Conservation (phyloP, 2,797 vertebrate genomes). For the Halcyon smyrnensis region DNA sequence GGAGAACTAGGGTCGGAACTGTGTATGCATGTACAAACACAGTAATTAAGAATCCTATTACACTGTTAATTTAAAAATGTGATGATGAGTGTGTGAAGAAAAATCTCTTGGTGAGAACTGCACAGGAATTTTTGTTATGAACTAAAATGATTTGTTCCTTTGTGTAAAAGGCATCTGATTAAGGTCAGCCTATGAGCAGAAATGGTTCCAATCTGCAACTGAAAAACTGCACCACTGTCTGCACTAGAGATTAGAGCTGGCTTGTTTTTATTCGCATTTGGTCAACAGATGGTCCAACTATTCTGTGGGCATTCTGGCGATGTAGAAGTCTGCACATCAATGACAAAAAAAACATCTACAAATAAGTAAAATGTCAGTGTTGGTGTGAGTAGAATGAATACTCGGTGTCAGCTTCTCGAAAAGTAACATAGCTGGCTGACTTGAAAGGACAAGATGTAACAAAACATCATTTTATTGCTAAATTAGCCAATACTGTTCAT, state of each 20-base stretch:
- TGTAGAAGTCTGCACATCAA: conserved; percentile 17
- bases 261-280: conserved; percentile 75
- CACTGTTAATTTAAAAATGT: not conserved
- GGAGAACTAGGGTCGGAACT: not conserved
- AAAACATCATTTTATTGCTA: conserved; percentile 1
- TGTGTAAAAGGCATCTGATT: conserved; percentile 68
- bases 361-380: conserved; percentile 68
- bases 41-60: conserved; percentile 19
- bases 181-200: conserved; percentile 68
- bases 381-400: conserved; percentile 42
- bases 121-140: conserved; percentile 2
- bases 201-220: conserved; percentile 68
- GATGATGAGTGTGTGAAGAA: not conserved
- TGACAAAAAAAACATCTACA: conserved; percentile 40
- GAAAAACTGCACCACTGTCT: conserved; percentile 60
- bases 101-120: not conserved
- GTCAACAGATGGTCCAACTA: conserved; percentile 71
- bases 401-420: not conserved
- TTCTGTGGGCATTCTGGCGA: conserved; percentile 55
- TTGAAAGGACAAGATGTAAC: conserved; percentile 28
- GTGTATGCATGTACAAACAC: not conserved
- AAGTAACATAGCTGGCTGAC: not conserved
- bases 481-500: conserved; percentile 15
- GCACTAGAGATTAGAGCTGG: conserved; percentile 77
- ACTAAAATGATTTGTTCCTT: not conserved